Percentiles rank a stretch among this genome's conserved stretches.
Evolutionary conservation across 2,888 invertebrate species (phyloP).

Genomic region (Melanotus villosus): DNA sequence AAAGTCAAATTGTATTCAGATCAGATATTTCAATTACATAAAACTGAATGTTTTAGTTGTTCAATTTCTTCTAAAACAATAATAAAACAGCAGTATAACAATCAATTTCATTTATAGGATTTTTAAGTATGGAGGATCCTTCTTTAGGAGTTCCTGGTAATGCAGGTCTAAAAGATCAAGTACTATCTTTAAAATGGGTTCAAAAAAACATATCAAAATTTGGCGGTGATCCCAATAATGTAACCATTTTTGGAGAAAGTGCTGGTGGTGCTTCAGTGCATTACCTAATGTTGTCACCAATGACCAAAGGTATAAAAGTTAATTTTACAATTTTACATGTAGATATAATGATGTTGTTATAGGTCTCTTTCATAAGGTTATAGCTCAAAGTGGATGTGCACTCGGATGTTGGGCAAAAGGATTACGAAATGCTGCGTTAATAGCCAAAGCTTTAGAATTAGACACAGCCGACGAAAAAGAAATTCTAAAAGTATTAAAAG

Average conservation of each 20-base stretch:
- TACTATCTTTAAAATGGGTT: constrained; percentile 70
- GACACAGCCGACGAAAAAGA: constrained; percentile 57
- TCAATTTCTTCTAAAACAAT: no score
- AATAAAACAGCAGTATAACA: no score
- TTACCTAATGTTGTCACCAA: constrained; percentile 69
- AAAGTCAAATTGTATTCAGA: no score
- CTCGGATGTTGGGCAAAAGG: constrained; percentile 58
- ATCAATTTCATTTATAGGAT: no score
- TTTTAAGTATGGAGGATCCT: constrained; percentile 68
- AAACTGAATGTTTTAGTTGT: no score
- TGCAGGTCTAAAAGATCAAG: constrained; percentile 71
- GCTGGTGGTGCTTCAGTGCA: constrained; percentile 70
- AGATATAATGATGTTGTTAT: not conserved
- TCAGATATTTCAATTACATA: no score
- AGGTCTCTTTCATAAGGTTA: constrained; percentile 62
- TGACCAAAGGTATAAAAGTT: constrained; percentile 62
- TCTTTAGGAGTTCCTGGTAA: constrained; percentile 70
- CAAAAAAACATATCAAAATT: constrained; percentile 69
- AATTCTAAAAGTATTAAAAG: constrained; percentile 63
- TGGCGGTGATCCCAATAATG: constrained; percentile 70
- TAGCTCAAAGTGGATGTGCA: constrained; percentile 63
- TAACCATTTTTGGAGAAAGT: constrained; percentile 71
- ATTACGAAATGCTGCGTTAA: constrained; percentile 59
- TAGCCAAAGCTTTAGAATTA: constrained; percentile 48
- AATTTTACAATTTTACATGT: not conserved